Evolutionary conservation across 2,113 vertebrate species (phyloP), one percentile per base, ranked within the genome.

Genomic region (Zapornia atra): DNA sequence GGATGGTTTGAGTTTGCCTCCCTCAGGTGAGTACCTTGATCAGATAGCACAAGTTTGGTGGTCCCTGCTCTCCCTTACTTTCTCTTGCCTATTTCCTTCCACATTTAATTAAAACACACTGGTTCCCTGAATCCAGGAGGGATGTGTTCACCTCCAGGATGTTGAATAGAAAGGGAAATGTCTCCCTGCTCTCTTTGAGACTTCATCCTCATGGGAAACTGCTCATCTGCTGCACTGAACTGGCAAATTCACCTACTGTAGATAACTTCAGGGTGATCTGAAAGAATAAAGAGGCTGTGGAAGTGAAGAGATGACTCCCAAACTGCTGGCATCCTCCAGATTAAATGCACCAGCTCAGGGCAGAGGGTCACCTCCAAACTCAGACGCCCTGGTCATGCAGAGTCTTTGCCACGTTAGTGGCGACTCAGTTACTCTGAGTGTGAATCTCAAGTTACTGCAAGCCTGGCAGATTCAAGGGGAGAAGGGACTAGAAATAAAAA

Each of bases 361-460:
- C 63, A 61, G 80, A 65, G 86, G 88, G 96, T 97, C 91, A 97
- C 96, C 96, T 97, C 95, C 91, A 97, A 79, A 26, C 81, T 31
- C 53, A 51, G 70, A 65, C 22, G 24, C 68, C 68, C 83, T 89
- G 89, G 80, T 48, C 81, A 22, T 4, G 7, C 81, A 90, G 73
- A 81, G 36, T 9, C 86, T 94, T 77, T 94, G 91, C 83, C 94
- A 79, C 48, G 33, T 83, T 92, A 95, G 83, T 92, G 86, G 80
- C 24, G 29, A 95, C 89, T 95, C 93, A 79, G 89, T 96, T 75
- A 89, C 86, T 95, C 84, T 20, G 73, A 92, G 73, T 76, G 91
- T 68, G 91, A 94, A 92, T 96, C 96, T 97, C 95, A 94, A 79
- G 95, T 97, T 96, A 96, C 96, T 96, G 95, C 96, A 88, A 69